Base-by-base conservation (phyloP, 2,113 vertebrate species). In the Podocnemis expansa region DNA sequence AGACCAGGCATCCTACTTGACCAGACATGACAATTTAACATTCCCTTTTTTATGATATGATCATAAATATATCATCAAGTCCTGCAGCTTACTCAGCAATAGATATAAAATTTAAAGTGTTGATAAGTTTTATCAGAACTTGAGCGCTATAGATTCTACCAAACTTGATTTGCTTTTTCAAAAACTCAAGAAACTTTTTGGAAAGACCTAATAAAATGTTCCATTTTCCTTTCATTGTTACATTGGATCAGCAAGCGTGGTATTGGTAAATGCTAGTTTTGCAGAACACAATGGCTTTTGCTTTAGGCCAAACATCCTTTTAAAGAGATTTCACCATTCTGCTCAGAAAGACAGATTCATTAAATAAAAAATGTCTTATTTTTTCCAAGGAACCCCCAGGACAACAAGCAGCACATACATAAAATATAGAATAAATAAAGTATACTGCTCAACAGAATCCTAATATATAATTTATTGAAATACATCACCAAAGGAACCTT, bases 101-200 rank as follows among this genome's bases (percentile, higher is more conserved):
- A 97, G 96, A 98, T 97, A 94, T 91, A 93, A 97, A 97, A 97
- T 97, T 93, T 80, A 88, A 97, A 94, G 95, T 96, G 95, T 41
- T 97, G 97, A 97, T 95, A 96, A 96, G 93, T 96, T 96, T 95
- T 97, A 97, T 91, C 96, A 97, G 96, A 97, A 97, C 81, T 96
- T 94, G 95, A 97, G 95, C 87, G 85, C 93, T 87, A 84, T 89
- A 85, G 92, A 97, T 97, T 92, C 91, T 93, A 87, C 85, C 89
- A 90, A 97, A 93, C 88, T 91, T 90, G 92, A 96, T 97, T 96
- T 97, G 91, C 87, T 83, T 93, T 97, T 97, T 95, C 81, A 96
- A 95, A 95, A 89, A 89, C 70, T 93, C 89, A 75, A 54, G 56
- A 78, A 94, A 90, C 82, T 85, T 91, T 78, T 89, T 91, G 25